These are phyloP conservation scores for Drosophila melanica DNA, from an alignment of 1,140 invertebrate genomes.

Conservation along the genomic window DNA sequence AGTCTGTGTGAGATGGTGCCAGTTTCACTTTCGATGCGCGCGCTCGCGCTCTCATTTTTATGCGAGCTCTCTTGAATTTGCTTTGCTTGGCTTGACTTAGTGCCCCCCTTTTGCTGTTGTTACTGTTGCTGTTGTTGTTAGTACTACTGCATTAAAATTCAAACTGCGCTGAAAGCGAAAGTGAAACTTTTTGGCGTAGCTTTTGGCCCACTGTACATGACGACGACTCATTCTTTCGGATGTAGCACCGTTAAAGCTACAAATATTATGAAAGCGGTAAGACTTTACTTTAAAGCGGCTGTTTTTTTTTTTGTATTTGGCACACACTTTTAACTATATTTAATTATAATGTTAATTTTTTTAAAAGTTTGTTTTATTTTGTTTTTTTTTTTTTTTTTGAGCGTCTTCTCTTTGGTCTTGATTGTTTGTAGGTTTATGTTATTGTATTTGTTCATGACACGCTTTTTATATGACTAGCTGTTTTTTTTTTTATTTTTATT, in stretches of 20 bases:
- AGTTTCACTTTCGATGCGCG: constrained; percentile 75
- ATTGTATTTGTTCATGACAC: constrained; percentile 81
- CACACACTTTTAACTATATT: constrained; percentile 57
- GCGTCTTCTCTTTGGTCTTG: constrained; percentile 49
- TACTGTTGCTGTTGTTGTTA: constrained; percentile 30
- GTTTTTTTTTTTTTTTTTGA: constrained; percentile 49
- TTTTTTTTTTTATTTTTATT: constrained; percentile 68
- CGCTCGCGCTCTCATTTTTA: constrained; percentile 45
- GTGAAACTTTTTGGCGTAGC: constrained; percentile 76
- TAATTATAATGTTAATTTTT: constrained; percentile 31
- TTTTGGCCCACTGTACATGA: constrained; percentile 64
- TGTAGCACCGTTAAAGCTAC: constrained; percentile 31
- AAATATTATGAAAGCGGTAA: constrained; percentile 47
- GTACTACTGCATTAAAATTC: constrained; percentile 61
- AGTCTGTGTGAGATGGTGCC: constrained; percentile 34
- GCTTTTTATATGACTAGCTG: constrained; percentile 75
- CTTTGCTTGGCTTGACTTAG: constrained; percentile 70
- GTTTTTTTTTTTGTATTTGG: constrained; percentile 68
- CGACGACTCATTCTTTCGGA: constrained; percentile 44
- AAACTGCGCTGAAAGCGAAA: constrained; percentile 76
- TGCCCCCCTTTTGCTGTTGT: constrained; percentile 66
- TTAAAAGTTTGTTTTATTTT: background rate
- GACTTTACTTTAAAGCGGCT: constrained; percentile 34
- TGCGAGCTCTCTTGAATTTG: constrained; percentile 34
- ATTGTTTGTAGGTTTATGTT: constrained; percentile 63